phyloP scores from a whole-genome alignment of 2,888 invertebrate species.

The Julus scandinavius region DNA sequence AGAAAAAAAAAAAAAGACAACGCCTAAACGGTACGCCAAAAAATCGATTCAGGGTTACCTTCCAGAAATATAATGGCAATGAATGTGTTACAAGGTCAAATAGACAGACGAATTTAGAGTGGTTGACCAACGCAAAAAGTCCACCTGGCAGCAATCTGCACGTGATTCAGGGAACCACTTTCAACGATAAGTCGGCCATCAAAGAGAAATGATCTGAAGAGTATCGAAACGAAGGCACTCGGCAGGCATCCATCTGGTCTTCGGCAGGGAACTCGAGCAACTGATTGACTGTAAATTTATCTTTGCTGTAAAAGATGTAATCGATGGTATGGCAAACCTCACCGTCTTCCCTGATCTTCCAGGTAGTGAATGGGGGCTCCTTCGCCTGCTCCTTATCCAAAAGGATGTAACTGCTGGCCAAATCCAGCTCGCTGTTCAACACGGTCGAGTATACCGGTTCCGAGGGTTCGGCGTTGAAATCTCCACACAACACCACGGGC shows the following conservation, averaged over 20 bases:
- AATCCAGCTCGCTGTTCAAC: slow-evolving; percentile 57
- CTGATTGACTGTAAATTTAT: slow-evolving; percentile 71
- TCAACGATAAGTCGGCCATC: slow-evolving; percentile 71
- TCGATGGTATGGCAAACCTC: slow-evolving; percentile 80
- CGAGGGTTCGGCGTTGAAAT: slow-evolving; percentile 80
- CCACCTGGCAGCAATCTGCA: too few species aligned
- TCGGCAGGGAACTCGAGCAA: slow-evolving; percentile 73
- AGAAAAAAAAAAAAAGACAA: too few species aligned
- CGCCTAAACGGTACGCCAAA: background rate
- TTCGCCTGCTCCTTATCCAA: background rate
- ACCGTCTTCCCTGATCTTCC: slow-evolving; percentile 78
- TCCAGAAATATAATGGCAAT: background rate
- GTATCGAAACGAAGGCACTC: slow-evolving; percentile 76
- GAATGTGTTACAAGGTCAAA: background rate
- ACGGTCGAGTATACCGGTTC: slow-evolving; percentile 77
- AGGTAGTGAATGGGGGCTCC: slow-evolving; percentile 81
- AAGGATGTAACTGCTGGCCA: slow-evolving; percentile 64
- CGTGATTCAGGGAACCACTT: background rate
- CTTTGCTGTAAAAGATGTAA: slow-evolving; percentile 76
- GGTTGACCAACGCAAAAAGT: background rate
- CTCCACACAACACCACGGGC: slow-evolving; percentile 77
- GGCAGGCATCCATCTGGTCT: slow-evolving; percentile 74
- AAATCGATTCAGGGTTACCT: background rate
- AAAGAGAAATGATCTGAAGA: slow-evolving; percentile 83
- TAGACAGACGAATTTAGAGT: background rate